Evolutionary conservation across 2,888 invertebrate species (phyloP), one percentile per base, ranked within the genome.

Genomic region (Ferrisia virgata): DNA sequence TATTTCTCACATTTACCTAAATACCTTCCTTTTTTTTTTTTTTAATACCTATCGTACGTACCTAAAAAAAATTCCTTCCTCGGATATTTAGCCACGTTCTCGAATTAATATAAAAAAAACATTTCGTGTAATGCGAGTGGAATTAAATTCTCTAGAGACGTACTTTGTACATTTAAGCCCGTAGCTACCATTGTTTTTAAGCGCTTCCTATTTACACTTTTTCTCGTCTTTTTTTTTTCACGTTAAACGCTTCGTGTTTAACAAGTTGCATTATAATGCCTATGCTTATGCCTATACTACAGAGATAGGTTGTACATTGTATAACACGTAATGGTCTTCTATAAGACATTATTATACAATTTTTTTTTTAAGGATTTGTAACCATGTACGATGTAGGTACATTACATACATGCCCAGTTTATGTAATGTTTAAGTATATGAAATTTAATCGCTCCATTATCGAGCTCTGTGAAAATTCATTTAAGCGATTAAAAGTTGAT

Each of bases 71-170:
- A 47, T 8, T 47, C 3, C 47, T 18, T 47, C n/a, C 0, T 18
- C 47, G 47, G 47, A 47, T 47, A 11, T 18, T 47, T 18, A 18
- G 47, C 47, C 5, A 3, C 79, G n/a, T 11, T 43, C 43, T 15
- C 40, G 79, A 25, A 25, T 79, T 40, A 79, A 79, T 39, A 36
- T 18, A 79, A 79, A 79, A 15, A 9, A 40, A 79, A 79, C 43
- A 79, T 22, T 22, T 15, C 39, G 39, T 2, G 33, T 43, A 40
- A 79, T 40, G 25, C 79, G 40, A 79, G 40, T 18, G 33, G 39
- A 79, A 79, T 43, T 79, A 25, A 79, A 79, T 79, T 33, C 72
- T 72, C 72, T 31, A n/a, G 72, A 72, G 72, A 33, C 72, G 22
- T 18, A 72, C 72, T 72, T 33, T 31, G 33, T 39, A 18, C 79